Base-by-base conservation (phyloP, 2,797 vertebrate species). In the Rhynchotus rufescens region DNA sequence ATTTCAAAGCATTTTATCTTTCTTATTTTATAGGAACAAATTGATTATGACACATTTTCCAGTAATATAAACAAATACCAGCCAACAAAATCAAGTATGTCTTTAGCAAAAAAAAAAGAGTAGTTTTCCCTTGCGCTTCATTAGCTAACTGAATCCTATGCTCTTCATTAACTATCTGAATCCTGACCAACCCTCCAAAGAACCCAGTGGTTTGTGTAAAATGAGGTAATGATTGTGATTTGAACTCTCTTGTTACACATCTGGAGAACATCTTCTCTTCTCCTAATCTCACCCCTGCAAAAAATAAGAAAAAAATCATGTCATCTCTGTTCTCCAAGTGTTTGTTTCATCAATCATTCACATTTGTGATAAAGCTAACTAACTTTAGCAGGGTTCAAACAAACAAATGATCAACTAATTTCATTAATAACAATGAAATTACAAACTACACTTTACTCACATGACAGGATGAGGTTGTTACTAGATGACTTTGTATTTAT, bases 81-180 rank as follows among this genome's bases (percentile, higher is more conserved):
- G 75, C 62, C 56, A 94, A 44, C 6, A 88, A 94, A 95, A 60
- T 88, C 11, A 89, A 91, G 44, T 40, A 79, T 54, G 7, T 36
- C n/a, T 81, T 87, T 11, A 76, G 54, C 21, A 92, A 92, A 88
- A 92, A 78, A 92, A 90, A 86, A 92, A 73, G 36, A 93, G 51
- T 68, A 60, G 79, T 86, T 92, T 94, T 84, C 66, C 47, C 90
- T 93, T 91, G 57, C 57, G 77, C 54, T 77, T 91, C 80, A 83
- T 72, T 88, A 92, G 66, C 64, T 79, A 32, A 38, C n/a, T 92
- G 68, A 95, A 79, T 78, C 21, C 28, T 76, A n/a, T n/a, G n/a
- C 57, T 80, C 54, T 77, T 91, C 80, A 83, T 72, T 88, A 92
- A 68, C 64, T 79, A 32, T 42, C n/a, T 92, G 68, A 95, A 79